These are phyloP conservation scores for Gymnosoma rotundatum DNA, from an alignment of 2,888 invertebrate species.

Conservation along the genomic window DNA sequence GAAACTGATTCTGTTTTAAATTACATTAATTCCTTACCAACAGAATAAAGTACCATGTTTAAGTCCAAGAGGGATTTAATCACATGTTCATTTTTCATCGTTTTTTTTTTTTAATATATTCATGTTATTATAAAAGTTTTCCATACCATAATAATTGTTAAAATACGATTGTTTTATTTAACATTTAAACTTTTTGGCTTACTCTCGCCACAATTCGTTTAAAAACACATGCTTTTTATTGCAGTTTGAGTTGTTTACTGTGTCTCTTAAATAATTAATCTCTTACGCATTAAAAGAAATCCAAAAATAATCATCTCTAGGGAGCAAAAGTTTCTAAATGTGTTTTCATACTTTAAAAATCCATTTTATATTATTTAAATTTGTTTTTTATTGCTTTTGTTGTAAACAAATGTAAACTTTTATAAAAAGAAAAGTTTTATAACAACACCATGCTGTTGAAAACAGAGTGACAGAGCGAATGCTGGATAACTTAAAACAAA, in stretches of 20 bases:
- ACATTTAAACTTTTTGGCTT: background rate
- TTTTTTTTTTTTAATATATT: too few species aligned
- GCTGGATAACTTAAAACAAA: too few species aligned
- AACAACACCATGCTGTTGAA: too few species aligned
- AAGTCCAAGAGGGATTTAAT: too few species aligned
- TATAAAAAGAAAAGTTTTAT: constrained; percentile 14
- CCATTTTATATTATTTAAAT: constrained; percentile 5
- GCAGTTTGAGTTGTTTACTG: constrained; percentile 14
- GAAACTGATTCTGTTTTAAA: too few species aligned
- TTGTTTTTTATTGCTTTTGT: constrained; percentile 10
- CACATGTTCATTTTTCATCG: too few species aligned
- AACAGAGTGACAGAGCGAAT: too few species aligned
- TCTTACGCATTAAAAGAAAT: constrained; percentile 20
- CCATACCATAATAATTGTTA: too few species aligned
- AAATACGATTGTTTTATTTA: too few species aligned
- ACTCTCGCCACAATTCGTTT: background rate
- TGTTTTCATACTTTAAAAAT: background rate
- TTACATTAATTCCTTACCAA: too few species aligned
- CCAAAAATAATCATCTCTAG: constrained; percentile 2
- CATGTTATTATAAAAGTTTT: too few species aligned
- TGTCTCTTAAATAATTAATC: constrained; percentile 45
- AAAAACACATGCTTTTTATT: constrained; percentile 37
- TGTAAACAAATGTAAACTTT: constrained; percentile 22
- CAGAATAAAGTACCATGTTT: too few species aligned
- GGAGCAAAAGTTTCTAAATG: constrained; percentile 5